Evolutionary conservation across 2,888 invertebrate species (phyloP).

Genomic region (Agrotis puta): DNA sequence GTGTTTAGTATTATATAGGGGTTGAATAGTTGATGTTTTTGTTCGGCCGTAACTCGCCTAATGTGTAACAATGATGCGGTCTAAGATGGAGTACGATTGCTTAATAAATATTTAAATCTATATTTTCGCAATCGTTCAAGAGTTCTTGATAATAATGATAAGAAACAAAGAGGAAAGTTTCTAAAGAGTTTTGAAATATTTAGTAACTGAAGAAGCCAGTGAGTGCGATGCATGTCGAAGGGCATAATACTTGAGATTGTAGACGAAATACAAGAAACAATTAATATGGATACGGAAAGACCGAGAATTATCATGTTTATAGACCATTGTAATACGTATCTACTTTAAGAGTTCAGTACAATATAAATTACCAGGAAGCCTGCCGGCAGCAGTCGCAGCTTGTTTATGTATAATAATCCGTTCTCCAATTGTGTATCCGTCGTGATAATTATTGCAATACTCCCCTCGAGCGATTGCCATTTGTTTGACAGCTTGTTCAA

Average conservation of each 20-base stretch:
- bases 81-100: too few relatives aligned
- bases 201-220: too few relatives aligned
- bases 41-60: too few relatives aligned
- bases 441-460: slow-evolving; percentile 35
- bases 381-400: not conserved
- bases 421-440: slow-evolving; percentile 25
- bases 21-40: too few relatives aligned
- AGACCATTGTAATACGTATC: not conserved
- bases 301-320: not conserved
- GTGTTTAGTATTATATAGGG: too few relatives aligned
- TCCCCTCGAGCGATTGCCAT: slow-evolving; percentile 33
- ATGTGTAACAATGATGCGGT: too few relatives aligned
- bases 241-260: not conserved
- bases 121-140: too few relatives aligned
- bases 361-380: slow-evolving; percentile 29
- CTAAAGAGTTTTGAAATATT: too few relatives aligned
- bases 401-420: slow-evolving; percentile 20
- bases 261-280: not conserved
- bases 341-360: not conserved
- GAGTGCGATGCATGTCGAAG: too few relatives aligned
- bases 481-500: not conserved
- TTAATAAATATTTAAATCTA: too few relatives aligned
- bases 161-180: too few relatives aligned
- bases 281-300: not conserved
- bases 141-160: too few relatives aligned